Evolutionary conservation across 1,140 invertebrate genomes (phyloP), one percentile per base, ranked within the genome.

Genomic region (Drosophila setifemur): DNA sequence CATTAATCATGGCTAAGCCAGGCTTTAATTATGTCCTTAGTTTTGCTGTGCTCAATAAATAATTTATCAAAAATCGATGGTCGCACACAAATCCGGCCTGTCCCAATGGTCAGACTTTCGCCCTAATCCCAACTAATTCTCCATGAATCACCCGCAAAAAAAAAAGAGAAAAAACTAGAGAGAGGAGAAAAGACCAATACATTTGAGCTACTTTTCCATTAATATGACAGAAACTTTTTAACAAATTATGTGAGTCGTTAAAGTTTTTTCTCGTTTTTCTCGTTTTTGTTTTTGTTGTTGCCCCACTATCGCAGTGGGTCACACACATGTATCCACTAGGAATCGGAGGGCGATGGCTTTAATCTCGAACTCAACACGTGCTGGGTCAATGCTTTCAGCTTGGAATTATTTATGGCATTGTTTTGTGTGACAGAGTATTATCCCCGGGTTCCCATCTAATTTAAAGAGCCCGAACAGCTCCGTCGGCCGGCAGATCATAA

Each of bases 51-150:
- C 74, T 50, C 37, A 37, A 61, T 79, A 86, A 79, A 83, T 85
- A 83, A 83, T 83, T 79, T 85, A 79, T 86, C 79, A 83, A 79
- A 74, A 86, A 83, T 83, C 79, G 81, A 83, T 85, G 55, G 57
- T 52, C 49, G 16, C 68, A 37, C 68, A 37, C 68, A 78, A 78
- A 78, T 78, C 74, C 74, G n/a, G 31, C 55, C 37, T 48, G 63
- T 70, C 71, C n/a, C 52, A 73, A 48, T 73, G 61, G 68, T 31
- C 60, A 54, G 58, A 39, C 42, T 49, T 40, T 68, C 50, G 42
- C 57, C 19, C 74, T 79, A 74, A 83, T 85, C 79, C 71, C 49
- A 72, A 81, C 75, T 86, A 81, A 86, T 86, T 68, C 81, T n/a
- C 72, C 75, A 60, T 75, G 81, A 86, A 67, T 68, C 68, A 81